These are phyloP conservation scores for Dipus sagitta DNA, from an alignment of 2,797 vertebrate species.

Conservation along the genomic window DNA sequence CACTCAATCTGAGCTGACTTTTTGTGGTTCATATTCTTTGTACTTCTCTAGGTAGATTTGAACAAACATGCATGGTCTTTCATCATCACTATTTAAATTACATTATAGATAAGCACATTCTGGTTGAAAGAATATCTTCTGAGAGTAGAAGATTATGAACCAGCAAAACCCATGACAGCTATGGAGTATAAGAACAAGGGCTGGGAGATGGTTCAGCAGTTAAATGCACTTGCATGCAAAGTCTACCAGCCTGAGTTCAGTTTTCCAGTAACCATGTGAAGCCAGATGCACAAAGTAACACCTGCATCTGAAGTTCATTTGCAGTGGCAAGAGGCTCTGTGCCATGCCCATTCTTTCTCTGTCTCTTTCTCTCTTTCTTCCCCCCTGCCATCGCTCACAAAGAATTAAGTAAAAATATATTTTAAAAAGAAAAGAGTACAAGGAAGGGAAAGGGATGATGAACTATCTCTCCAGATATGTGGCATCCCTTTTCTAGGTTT, in stretches of 20 bases:
- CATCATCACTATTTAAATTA: slow-evolving; percentile 18
- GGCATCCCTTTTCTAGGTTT: background rate
- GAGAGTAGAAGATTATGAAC: slow-evolving; percentile 10
- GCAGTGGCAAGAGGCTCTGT: no score
- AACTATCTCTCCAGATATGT: background rate
- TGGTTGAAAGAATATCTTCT: background rate
- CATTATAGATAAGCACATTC: background rate
- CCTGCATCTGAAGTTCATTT: no score
- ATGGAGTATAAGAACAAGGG: no score
- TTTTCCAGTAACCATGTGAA: no score
- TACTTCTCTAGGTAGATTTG: slow-evolving; percentile 17
- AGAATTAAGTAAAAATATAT: no score
- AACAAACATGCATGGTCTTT: slow-evolving; percentile 24
- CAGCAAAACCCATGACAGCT: background rate
- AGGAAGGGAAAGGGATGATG: background rate
- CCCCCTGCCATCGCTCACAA: no score
- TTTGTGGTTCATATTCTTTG: slow-evolving; percentile 41
- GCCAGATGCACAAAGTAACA: no score
- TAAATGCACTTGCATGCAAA: no score
- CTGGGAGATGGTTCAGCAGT: no score
- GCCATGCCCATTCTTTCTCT: no score
- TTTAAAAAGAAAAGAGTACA: background rate
- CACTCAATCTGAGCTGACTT: background rate
- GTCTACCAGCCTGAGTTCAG: no score
- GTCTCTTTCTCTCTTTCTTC: no score